These are phyloP conservation scores for Sardina pilchardus DNA, from an alignment of 2,113 vertebrate genomes.

Conservation along the genomic window DNA sequence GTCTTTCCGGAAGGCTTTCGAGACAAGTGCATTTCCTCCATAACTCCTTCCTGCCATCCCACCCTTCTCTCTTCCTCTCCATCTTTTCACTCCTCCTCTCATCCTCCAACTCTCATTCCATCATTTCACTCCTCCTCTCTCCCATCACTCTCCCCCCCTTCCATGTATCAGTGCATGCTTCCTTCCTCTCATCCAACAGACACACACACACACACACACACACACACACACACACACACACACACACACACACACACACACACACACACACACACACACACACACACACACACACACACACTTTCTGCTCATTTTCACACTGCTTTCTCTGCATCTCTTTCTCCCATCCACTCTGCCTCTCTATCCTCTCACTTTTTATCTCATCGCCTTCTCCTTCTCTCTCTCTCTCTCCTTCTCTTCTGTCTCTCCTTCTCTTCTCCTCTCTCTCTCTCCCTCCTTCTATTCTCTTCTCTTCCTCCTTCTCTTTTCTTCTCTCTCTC, in stretches of 20 bases:
- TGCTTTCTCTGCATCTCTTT: neutral
- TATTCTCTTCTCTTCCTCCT: neutral
- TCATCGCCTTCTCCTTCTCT: neutral
- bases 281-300: too few relatives aligned
- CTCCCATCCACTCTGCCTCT: neutral
- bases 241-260: too few relatives aligned
- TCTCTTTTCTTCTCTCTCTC: neutral
- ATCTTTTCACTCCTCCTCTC: slow-evolving; percentile 12
- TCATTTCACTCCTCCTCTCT: neutral
- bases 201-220: too few relatives aligned
- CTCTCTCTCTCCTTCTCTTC: neutral
- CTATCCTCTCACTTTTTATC: neutral
- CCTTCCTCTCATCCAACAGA: too few relatives aligned
- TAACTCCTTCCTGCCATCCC: neutral
- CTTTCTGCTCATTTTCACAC: neutral
- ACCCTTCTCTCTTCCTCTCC: neutral
- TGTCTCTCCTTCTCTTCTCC: neutral
- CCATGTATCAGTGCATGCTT: too few relatives aligned
- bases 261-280: too few relatives aligned
- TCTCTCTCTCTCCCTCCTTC: neutral
- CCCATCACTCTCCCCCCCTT: neutral
- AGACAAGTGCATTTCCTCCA: slow-evolving; percentile 29
- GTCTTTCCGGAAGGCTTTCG: slow-evolving; percentile 46
- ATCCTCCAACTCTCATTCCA: neutral
- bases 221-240: too few relatives aligned